phyloP scores from a whole-genome alignment of 1,140 invertebrate species.

The Macrobrachium nipponense region DNA sequence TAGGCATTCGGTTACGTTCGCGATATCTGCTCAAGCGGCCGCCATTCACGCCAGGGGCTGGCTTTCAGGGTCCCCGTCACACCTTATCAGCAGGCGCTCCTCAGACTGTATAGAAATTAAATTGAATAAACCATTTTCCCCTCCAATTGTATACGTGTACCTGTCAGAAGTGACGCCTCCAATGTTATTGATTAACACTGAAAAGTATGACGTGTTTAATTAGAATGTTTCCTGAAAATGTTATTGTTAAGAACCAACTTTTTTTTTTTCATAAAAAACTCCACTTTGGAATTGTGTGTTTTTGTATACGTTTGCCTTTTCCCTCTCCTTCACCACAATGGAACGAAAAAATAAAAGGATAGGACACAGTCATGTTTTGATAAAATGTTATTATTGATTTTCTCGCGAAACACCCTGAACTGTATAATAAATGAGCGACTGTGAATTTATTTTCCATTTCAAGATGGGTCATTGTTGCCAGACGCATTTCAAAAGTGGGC shows the following conservation, averaged over 20 bases:
- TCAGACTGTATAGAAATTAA: constrained; percentile 58
- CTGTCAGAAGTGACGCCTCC: constrained; percentile 56
- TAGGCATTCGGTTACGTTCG: constrained; percentile 57
- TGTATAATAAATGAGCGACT: too few species aligned
- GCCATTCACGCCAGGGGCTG: constrained; percentile 45
- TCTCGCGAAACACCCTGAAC: too few species aligned
- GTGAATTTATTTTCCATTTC: too few species aligned
- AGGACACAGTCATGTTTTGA: not conserved
- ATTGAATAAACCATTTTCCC: constrained; percentile 61
- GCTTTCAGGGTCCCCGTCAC: constrained; percentile 43
- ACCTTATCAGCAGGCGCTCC: constrained; percentile 55
- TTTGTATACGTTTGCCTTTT: too few species aligned
- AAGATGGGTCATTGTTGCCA: too few species aligned
- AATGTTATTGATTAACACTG: constrained; percentile 59
- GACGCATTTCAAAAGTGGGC: too few species aligned
- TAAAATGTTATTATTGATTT: too few species aligned
- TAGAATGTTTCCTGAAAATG: constrained; percentile 59
- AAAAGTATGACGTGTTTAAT: constrained; percentile 61
- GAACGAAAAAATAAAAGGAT: not conserved
- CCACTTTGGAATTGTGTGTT: constrained; percentile 26
- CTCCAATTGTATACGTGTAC: constrained; percentile 57
- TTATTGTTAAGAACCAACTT: constrained; percentile 30
- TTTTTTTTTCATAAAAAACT: constrained; percentile 23
- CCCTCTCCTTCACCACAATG: not conserved
- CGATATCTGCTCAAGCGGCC: constrained; percentile 55